Evolutionary conservation across 2,888 invertebrate species (phyloP).

Genomic region (Mantis religiosa): DNA sequence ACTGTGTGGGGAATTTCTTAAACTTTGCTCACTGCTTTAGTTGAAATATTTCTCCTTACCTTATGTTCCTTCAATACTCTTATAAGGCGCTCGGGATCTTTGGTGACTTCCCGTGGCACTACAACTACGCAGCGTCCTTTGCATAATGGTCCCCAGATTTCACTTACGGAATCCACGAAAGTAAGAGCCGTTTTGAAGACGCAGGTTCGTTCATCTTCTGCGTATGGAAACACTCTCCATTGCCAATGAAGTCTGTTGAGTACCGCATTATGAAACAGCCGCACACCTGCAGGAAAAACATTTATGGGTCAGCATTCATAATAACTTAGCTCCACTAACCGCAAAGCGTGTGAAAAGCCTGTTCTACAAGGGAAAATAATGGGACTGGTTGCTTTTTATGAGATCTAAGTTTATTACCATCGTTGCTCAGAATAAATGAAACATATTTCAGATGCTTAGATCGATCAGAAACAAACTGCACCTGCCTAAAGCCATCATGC

Average conservation of each 20-base stretch:
- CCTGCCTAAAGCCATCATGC: no score
- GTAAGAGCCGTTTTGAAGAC: slow-evolving; percentile 89
- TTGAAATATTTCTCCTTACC: slow-evolving; percentile 43
- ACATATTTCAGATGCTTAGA: no score
- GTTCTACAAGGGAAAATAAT: no score
- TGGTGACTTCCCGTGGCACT: slow-evolving; percentile 66
- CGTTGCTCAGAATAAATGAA: no score
- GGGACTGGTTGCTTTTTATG: no score
- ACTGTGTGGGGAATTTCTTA: no score
- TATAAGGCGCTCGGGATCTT: slow-evolving; percentile 73
- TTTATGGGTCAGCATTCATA: neutral
- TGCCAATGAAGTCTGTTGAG: slow-evolving; percentile 86
- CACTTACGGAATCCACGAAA: slow-evolving; percentile 85
- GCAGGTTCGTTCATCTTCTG: slow-evolving; percentile 60
- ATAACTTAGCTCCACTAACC: no score
- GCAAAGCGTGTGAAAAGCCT: no score
- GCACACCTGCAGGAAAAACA: slow-evolving; percentile 58
- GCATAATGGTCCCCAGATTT: slow-evolving; percentile 82
- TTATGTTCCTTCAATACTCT: slow-evolving; percentile 63
- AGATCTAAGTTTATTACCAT: no score
- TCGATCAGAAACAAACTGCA: no score
- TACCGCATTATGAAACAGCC: slow-evolving; percentile 69
- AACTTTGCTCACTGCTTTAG: neutral
- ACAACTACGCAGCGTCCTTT: slow-evolving; percentile 59
- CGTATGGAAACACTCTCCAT: slow-evolving; percentile 75